Evolutionary conservation across 2,797 vertebrate species (phyloP).

Genomic region (Megalops cyprinoides): DNA sequence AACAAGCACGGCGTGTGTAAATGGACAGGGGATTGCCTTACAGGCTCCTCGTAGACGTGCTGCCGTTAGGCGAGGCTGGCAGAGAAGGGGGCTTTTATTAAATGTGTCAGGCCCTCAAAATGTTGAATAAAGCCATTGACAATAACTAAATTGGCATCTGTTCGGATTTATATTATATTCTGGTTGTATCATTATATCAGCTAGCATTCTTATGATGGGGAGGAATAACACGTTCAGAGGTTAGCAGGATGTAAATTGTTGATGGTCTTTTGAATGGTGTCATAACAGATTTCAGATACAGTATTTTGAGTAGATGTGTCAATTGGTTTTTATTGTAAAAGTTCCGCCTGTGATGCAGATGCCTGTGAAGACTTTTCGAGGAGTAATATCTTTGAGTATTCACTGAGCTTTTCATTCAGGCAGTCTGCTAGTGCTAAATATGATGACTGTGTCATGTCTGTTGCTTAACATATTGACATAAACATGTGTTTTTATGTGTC

Average conservation of each 20-base stretch:
- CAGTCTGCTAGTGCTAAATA: neutral
- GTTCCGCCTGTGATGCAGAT: neutral
- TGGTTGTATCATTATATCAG: neutral
- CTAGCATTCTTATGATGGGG: neutral
- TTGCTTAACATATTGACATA: neutral
- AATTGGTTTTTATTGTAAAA: neutral
- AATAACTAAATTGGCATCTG: neutral
- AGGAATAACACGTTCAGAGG: neutral
- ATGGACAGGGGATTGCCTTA: conserved; percentile 1
- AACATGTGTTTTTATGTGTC: neutral
- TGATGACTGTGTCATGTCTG: neutral
- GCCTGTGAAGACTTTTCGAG: neutral
- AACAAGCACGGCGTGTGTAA: conserved; percentile 15
- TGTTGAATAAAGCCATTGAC: neutral
- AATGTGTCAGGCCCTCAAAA: neutral
- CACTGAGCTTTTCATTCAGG: neutral
- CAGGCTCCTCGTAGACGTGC: conserved; percentile 2
- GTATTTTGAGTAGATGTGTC: neutral
- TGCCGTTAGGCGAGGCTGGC: neutral
- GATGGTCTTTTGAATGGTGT: neutral
- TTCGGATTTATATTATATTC: neutral
- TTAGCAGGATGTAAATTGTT: neutral
- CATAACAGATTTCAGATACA: neutral
- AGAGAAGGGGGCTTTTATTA: neutral
- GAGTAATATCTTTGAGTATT: neutral